Conservation (phyloP, 2,113 vertebrate genomes). For the Callipepla squamata region DNA sequence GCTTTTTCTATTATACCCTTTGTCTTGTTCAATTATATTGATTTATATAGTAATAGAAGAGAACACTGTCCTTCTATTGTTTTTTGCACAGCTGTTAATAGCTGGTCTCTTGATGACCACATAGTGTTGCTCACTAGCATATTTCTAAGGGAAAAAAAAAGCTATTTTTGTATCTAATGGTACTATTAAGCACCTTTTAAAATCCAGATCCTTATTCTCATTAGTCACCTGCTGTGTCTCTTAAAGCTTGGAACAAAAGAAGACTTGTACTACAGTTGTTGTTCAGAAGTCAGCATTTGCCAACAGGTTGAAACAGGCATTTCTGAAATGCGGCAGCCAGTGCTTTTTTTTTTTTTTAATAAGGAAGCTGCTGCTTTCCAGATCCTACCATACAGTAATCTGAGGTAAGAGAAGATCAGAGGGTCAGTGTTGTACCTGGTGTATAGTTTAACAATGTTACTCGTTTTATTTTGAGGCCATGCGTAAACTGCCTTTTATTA, state of each 20-base stretch:
- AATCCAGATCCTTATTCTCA: background rate
- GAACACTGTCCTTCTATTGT: background rate
- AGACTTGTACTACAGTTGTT: background rate
- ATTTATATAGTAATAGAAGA: background rate
- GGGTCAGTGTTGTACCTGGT: background rate
- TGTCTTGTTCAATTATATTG: background rate
- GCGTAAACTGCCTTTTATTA: background rate
- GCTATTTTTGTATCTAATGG: background rate
- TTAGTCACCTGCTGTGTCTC: background rate
- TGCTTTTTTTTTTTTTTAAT: background rate
- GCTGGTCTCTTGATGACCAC: background rate
- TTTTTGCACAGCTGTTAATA: background rate
- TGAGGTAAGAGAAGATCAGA: background rate
- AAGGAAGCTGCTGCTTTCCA: background rate
- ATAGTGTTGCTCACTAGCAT: background rate
- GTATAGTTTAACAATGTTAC: background rate
- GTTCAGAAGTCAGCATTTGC: background rate
- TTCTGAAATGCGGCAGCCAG: background rate
- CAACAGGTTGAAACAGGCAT: conserved; percentile 55
- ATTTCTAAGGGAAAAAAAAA: background rate
- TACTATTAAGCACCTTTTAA: conserved; percentile 8
- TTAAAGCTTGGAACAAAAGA: background rate
- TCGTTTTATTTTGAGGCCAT: background rate
- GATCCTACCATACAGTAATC: background rate
- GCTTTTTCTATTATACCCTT: background rate